Evolutionary conservation across 2,797 vertebrate genomes (phyloP), one percentile per base, ranked within the genome.

Genomic region (Petrocephalus sullivani): DNA sequence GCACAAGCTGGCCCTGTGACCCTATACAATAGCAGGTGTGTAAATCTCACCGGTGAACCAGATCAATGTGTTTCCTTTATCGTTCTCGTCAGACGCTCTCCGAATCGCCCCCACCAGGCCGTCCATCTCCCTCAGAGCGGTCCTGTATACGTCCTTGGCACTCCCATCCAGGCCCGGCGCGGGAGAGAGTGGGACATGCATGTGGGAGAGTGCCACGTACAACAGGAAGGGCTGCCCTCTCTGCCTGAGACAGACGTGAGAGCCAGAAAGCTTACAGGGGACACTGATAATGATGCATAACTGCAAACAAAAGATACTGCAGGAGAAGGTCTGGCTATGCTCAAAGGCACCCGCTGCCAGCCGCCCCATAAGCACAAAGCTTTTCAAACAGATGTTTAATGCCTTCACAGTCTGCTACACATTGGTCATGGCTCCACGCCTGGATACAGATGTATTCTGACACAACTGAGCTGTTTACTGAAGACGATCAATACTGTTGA

Each of bases 111-210:
- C 97, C 86, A 99, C 96, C 91, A 99, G 91, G 14, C 71, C 49
- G 84, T 99, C 98, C 98, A 99, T 97, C 93, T 99, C 97, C 4
- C 23, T 89, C 91, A 99, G 95, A 89, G 95, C 91, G 0, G 95
- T 94, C 6, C 92, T 78, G 0, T 97, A 99, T 0, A 93, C 90
- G 16, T 78, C 88, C 41, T 33, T 88, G 3, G 3, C 2, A 0
- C 46, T 7, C 0, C 90, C 51, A 0, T 90, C 90, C 1, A 89
- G 83, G 0, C 0, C 53, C 0, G 7, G 85, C 0, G 92, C 56
- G 2, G 90, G 92, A 12, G 95, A 91, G 87, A 99, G 94, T 0
- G 98, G 98, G 23, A 99, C 98, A 0, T 99, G 98, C 97, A 99
- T 98, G 89, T 99, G 98, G 67, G 97, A 96, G 91, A 98, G 91